Evolutionary conservation across 2,113 vertebrate species (phyloP).

Genomic region (Athene cunicularia): DNA sequence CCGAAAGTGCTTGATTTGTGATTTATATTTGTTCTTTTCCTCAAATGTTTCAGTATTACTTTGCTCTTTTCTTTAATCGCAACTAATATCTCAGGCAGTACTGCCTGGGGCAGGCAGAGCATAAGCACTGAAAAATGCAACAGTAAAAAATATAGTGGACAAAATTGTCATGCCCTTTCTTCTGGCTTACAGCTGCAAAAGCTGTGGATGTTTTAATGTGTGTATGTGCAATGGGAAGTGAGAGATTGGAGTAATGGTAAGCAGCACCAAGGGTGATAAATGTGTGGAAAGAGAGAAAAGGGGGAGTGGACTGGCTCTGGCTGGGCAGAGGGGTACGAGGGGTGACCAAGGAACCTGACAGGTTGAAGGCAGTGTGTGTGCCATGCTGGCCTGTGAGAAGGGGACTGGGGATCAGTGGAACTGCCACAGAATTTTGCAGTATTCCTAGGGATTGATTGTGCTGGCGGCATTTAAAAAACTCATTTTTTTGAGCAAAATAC

Average conservation of each 20-base stretch:
- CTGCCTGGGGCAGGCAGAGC: neutral
- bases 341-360: fast-evolving
- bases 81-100: neutral
- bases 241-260: neutral
- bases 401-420: fast-evolving
- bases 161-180: neutral
- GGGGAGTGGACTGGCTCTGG: fast-evolving
- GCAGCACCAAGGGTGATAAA: neutral
- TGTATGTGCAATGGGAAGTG: neutral
- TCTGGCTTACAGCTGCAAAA: neutral
- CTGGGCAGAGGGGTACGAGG: fast-evolving
- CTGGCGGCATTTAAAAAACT: neutral
- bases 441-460: neutral
- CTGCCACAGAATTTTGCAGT: neutral
- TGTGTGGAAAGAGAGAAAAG: neutral
- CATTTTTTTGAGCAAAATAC: neutral
- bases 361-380: fast-evolving
- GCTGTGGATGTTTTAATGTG: neutral
- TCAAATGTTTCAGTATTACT: neutral
- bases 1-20: neutral
- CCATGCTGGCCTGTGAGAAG: fast-evolving
- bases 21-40: neutral
- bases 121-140: neutral
- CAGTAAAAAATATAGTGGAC: neutral
- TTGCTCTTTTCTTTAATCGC: constrained; percentile 36